Evolutionary conservation across 1,140 invertebrate species (phyloP), one percentile per base, ranked within the genome.

Genomic region (Dreissena rostriformis): DNA sequence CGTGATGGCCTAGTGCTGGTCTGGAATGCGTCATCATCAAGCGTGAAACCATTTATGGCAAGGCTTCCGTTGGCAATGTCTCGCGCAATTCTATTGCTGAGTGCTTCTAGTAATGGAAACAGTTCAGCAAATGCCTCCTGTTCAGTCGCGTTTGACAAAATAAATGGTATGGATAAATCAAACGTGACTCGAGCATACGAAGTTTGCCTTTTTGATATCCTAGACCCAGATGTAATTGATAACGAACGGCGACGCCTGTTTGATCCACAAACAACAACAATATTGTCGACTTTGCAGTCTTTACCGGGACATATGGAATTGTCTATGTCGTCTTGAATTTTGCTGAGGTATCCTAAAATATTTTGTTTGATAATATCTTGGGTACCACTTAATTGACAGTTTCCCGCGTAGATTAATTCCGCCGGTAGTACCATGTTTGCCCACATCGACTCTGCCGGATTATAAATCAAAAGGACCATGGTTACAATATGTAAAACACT

Each of bases 281-380:
- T 0, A 72, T 72, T 72, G 51, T 72, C 70, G 12, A 52, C 49
- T 52, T 72, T 72, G 39, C 70, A 72, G 70, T 72, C 26, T 49
- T 22, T 24, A 52, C 53, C 70, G 7, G 70, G 70, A 72, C 70
- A 72, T 22, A 72, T 72, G 11, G 70, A 72, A 7, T 72, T 26
- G 39, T 72, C 28, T 12, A 72, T 28, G 26, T 72, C 70, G 14
- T 49, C 70, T 19, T 72, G 10, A n/a, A 78, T 10, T 49, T 65
- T 24, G n/a, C 52, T 49, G 28, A 78, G 15, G 26, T 67, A 66
- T 22, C 53, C 52, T 24, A 78, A n/a, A n/a, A n/a, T 5, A 51
- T 53, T 67, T 0, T 17, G 7, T 53, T 68, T 78, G 1, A 78
- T 51, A 4, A 51, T 10, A 12, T 67, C 57, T 53, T 52, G n/a